Conservation (phyloP, 2,113 vertebrate species). For the Dromiciops gliroides region DNA sequence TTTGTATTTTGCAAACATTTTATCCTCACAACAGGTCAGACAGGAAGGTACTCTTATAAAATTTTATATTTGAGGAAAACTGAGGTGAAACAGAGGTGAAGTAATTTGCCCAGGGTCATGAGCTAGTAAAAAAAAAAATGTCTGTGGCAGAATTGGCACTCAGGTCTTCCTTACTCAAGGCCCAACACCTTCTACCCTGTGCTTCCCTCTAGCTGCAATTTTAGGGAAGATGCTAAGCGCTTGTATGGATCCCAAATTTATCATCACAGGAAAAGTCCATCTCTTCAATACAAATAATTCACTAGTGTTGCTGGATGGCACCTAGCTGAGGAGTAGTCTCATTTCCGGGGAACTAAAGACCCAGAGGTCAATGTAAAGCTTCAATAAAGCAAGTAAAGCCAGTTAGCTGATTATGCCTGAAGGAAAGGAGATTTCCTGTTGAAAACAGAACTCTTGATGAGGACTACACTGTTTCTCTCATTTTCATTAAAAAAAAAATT, state of each 20-base stretch:
- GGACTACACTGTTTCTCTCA: background rate
- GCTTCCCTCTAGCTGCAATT: background rate
- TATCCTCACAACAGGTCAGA: background rate
- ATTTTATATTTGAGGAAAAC: background rate
- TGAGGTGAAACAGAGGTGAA: background rate
- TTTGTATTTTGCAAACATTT: background rate
- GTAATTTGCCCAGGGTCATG: background rate
- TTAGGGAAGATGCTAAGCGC: background rate
- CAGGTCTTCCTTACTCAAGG: background rate
- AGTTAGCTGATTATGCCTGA: background rate
- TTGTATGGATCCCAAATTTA: no score
- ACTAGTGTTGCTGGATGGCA: background rate
- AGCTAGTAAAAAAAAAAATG: background rate
- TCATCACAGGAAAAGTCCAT: background rate
- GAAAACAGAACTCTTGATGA: background rate
- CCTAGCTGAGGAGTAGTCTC: no score
- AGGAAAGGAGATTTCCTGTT: background rate
- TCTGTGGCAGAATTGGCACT: background rate
- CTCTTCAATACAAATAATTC: background rate
- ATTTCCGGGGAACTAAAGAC: background rate
- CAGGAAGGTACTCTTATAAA: background rate
- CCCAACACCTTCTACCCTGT: background rate
- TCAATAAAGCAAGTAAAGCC: background rate
- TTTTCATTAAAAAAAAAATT: no score
- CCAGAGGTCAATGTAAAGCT: background rate